phyloP scores from a whole-genome alignment of 2,797 vertebrate species.

The Apogon hyalosoma region DNA sequence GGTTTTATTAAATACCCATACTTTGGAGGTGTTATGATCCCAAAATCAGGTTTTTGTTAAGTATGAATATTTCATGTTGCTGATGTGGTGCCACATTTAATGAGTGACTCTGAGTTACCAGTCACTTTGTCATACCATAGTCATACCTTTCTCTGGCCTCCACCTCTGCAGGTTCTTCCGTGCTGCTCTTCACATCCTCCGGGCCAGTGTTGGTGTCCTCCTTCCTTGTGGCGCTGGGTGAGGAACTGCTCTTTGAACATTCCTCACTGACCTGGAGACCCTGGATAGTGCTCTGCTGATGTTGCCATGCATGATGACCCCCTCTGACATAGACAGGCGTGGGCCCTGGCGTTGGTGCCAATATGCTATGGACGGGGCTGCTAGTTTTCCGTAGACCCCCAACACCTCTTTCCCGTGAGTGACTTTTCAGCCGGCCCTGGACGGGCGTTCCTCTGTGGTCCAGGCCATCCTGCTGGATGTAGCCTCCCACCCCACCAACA shows the following conservation, averaged over 20 bases:
- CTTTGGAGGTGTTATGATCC: conserved; percentile 19
- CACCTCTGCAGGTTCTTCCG: conserved; percentile 85
- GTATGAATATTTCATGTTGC: conserved; percentile 30
- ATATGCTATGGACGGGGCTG: conserved; percentile 92
- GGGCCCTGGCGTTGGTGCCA: conserved; percentile 87
- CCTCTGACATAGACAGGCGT: conserved; percentile 87
- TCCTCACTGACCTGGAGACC: conserved; percentile 87
- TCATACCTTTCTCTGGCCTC: conserved; percentile 92
- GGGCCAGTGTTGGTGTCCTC: conserved; percentile 80
- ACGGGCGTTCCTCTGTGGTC: conserved; percentile 91
- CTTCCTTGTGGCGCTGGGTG: conserved; percentile 81
- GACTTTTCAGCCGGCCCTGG: conserved; percentile 93
- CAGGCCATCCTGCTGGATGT: conserved; percentile 93
- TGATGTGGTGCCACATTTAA: conserved; percentile 20
- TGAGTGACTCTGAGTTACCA: conserved; percentile 32
- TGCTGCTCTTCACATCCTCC: conserved; percentile 86
- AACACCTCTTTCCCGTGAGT: conserved; percentile 89
- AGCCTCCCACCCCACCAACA: conserved; percentile 76
- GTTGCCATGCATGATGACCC: conserved; percentile 89
- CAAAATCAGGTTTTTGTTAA: conserved; percentile 28
- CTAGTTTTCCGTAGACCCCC: conserved; percentile 89
- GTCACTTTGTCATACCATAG: conserved; percentile 74
- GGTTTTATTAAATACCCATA: conserved; percentile 25
- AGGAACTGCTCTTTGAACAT: conserved; percentile 81
- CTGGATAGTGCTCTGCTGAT: conserved; percentile 87